These are phyloP conservation scores for Diarsia brunnea DNA, from an alignment of 2,888 invertebrate genomes.

Conservation along the genomic window DNA sequence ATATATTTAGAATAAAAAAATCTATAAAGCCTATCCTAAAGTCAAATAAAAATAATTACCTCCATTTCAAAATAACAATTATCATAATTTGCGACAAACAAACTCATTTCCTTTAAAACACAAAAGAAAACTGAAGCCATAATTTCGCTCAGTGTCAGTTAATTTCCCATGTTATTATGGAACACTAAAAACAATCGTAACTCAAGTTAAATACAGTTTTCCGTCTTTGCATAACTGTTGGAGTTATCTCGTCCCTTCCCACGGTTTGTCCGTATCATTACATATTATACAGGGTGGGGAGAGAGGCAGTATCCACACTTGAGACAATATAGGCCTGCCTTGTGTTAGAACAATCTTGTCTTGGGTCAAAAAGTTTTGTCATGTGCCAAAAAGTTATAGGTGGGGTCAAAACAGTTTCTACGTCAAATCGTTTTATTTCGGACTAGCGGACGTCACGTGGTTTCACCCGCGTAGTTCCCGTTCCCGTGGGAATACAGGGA, in stretches of 20 bases:
- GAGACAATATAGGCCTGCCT: not conserved
- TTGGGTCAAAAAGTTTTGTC: not conserved
- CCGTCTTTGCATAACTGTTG: conserved; percentile 85
- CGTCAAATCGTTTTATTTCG: too few species aligned
- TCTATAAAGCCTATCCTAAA: not conserved
- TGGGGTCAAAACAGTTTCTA: too few species aligned
- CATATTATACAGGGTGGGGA: conserved; percentile 64
- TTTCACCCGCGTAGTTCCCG: too few species aligned
- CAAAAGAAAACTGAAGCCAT: not conserved
- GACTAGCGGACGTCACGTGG: too few species aligned
- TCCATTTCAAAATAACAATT: not conserved
- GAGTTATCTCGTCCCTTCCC: conserved; percentile 82
- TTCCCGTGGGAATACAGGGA: too few species aligned
- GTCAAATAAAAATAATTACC: not conserved
- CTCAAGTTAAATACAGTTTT: conserved; percentile 83
- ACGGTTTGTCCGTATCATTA: conserved; percentile 71
- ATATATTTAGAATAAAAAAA: not conserved
- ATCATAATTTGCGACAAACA: conserved; percentile 13
- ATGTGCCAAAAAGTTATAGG: too few species aligned
- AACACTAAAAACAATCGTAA: conserved; percentile 79
- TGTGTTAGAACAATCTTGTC: not conserved
- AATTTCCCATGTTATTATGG: conserved; percentile 63
- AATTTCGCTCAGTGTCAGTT: conserved; percentile 23
- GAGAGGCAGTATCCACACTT: conserved; percentile 18
- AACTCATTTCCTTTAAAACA: conserved; percentile 36